Base-by-base conservation (phyloP, 2,888 invertebrate species). In the Biston betularia region DNA sequence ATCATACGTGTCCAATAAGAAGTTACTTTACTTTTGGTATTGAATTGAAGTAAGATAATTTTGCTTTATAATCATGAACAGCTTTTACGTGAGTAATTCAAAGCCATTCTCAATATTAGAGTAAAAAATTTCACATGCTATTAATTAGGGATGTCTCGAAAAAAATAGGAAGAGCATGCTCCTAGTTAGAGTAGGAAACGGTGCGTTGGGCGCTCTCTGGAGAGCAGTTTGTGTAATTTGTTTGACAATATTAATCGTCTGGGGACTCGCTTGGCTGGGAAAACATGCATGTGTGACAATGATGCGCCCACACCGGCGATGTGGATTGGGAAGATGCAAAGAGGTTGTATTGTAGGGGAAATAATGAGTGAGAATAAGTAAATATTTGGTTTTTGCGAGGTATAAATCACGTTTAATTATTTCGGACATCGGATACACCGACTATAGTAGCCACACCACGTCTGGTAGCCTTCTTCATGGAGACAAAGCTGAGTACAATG, bases 121-220 rank as follows among this genome's bases (percentile, higher is more conserved):
- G 34, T 33, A 15, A n/a, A 52, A 54, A 1, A 15, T 38, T 65
- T 65, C 65, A 62, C 62, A 58, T 62, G 66, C 56, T 45, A 52
- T 61, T 65, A 64, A 46, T 49, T 56, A 61, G 24, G 24, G 38
- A 48, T 35, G 35, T 24, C 10, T 6, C 8, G 9, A 66, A 61
- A 66, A 24, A 66, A 48, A 33, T 40, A 35, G 53, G 46, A 61
- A 57, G 52, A 61, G 60, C 90, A 90, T 82, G 79, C 90, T 87
- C 79, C 82, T 87, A 84, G 82, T 92, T 90, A 88, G 63, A 54
- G 66, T 64, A 85, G 85, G 86, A 89, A 87, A 44, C 44, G 44
- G 44, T n/a, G 44, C 44, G 72, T 69, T 64, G 69, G 75, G 71
- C 68, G 75, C 76, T 80, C 84, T 75, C 81, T 24, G 15, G 84